Conservation (phyloP, 2,888 invertebrate genomes). For the Epistrophe grossulariae region DNA sequence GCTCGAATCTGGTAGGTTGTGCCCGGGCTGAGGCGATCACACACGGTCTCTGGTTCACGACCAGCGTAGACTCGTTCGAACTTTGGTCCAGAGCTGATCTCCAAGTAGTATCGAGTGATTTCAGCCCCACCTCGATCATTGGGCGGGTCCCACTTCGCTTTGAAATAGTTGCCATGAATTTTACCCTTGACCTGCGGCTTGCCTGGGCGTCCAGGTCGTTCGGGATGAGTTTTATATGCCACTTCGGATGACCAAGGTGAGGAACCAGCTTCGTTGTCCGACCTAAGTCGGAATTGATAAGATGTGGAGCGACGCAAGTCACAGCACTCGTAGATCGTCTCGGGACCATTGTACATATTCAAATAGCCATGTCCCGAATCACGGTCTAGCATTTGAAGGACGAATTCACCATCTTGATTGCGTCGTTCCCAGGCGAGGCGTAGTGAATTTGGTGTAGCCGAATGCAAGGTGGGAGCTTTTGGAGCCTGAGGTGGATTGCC, state of each 20-base stretch:
- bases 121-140: slow-evolving; percentile 90
- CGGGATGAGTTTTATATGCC: slow-evolving; percentile 90
- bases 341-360: slow-evolving; percentile 91
- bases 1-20: slow-evolving; percentile 92
- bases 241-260: slow-evolving; percentile 94
- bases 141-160: slow-evolving; percentile 93
- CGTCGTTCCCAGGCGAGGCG: slow-evolving; percentile 90
- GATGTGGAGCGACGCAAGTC: slow-evolving; percentile 90
- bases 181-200: slow-evolving; percentile 92
- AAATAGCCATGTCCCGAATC: slow-evolving; percentile 90
- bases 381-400: slow-evolving; percentile 91
- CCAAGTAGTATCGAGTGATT: slow-evolving; percentile 88
- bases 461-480: slow-evolving; percentile 88
- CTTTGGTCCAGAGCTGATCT: slow-evolving; percentile 89
- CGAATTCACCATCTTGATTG: slow-evolving; percentile 91
- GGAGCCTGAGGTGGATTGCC: slow-evolving; percentile 93
- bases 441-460: slow-evolving; percentile 87
- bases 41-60: slow-evolving; percentile 90
- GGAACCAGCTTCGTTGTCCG: slow-evolving; percentile 92
- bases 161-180: slow-evolving; percentile 91
- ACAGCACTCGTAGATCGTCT: slow-evolving; percentile 88
- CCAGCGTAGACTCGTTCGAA: slow-evolving; percentile 91
- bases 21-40: slow-evolving; percentile 93
- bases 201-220: slow-evolving; percentile 90
- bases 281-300: slow-evolving; percentile 92